Base-by-base conservation (phyloP, 2,888 invertebrate genomes). In the Nomada fabriciana region DNA sequence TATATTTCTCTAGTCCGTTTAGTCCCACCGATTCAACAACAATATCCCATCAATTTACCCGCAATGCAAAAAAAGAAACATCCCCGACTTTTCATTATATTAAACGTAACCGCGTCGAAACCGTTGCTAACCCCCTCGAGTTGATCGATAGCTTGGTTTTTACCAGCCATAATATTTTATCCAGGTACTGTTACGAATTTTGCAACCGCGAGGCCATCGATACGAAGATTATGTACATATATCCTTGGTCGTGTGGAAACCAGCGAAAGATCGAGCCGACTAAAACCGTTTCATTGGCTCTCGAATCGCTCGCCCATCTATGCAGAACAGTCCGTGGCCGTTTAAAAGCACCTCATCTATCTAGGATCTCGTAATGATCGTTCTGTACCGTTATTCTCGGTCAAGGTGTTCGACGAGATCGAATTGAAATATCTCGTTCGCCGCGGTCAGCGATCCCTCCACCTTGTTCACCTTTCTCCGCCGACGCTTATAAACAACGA, bases 341-440 rank as follows among this genome's bases (percentile, higher is more conserved):
- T 61, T 82, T 74, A 79, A 79, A 74, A 82, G 60, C 75, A 59
- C 52, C 69, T 73, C 64, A 61, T 83, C 43, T 63, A 87, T 90
- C 88, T 79, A 70, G 80, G 84, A 90, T 89, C 89, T 82, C 82
- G 77, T 85, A 89, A 88, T 77, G 88, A 88, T 86, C 83, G 77
- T 80, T 78, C 68, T 74, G 80, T 89, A 90, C 92, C 91, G 92
- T 91, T 92, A 92, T 85, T 87, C 91, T 90, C 91, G 92, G 92
- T 91, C 91, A 92, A 92, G 92, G 91, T 92, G 86, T 86, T 10
- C 70, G 73, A 36, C 82, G 82, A 85, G 89, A 89, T 90, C 83
- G 83, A 89, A 88, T 90, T 84, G 87, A 76, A 90, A 89, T 89
- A 84, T 87, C 84, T 83, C 82, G 85, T 86, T 78, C 71, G 65